phyloP scores from a whole-genome alignment of 2,797 vertebrate genomes.

The Oophaga sylvatica region DNA sequence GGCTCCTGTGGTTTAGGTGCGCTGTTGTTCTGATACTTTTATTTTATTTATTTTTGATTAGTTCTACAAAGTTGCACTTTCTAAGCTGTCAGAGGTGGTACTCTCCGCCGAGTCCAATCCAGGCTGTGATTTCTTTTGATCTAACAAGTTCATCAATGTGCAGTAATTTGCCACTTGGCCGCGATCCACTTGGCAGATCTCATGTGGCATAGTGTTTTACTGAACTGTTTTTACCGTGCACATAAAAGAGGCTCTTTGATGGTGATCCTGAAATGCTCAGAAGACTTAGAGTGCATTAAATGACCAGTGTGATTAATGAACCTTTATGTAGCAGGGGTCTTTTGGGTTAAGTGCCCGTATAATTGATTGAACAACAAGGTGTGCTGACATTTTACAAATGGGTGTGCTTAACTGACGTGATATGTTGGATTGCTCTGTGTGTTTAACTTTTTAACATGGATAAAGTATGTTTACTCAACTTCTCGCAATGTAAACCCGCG shows the following conservation, averaged over 20 bases:
- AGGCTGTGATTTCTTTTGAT: constrained; percentile 50
- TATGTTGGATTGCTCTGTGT: constrained; percentile 32
- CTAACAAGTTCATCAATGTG: constrained; percentile 55
- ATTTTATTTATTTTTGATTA: constrained; percentile 33
- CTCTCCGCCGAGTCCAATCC: constrained; percentile 40
- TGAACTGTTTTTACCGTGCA: constrained; percentile 47
- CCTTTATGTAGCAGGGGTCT: constrained; percentile 55
- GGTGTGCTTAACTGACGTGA: constrained; percentile 49
- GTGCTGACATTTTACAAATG: constrained; percentile 56
- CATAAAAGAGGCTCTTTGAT: constrained; percentile 60
- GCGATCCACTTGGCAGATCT: constrained; percentile 57
- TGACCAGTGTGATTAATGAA: constrained; percentile 59
- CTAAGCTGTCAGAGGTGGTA: constrained; percentile 48
- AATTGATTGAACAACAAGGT: constrained; percentile 52
- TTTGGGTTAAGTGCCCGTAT: constrained; percentile 49
- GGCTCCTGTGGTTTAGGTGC: constrained; percentile 16
- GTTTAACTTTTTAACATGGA: constrained; percentile 46
- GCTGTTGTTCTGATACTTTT: constrained; percentile 16
- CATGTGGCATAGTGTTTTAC: constrained; percentile 55
- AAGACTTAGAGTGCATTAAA: constrained; percentile 56
- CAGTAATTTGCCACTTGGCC: constrained; percentile 57
- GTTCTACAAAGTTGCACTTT: constrained; percentile 42
- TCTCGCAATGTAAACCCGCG: constrained; percentile 15
- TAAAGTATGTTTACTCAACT: constrained; percentile 42
- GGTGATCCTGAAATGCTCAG: constrained; percentile 53